phyloP scores from a whole-genome alignment of 2,888 invertebrate species.

The Empis livida region DNA sequence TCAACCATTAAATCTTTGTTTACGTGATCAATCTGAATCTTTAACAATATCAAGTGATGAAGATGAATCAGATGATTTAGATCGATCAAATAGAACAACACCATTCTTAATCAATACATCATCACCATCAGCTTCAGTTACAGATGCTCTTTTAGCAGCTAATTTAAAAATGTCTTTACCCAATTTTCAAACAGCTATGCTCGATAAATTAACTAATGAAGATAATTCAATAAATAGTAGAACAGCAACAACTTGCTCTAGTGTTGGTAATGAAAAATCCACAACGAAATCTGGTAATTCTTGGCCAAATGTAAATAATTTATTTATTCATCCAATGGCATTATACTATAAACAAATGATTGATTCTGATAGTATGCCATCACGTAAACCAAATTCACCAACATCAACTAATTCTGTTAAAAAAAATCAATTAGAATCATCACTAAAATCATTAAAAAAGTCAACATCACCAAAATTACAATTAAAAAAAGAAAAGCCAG shows the following conservation, averaged over 20 bases:
- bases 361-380: constrained; percentile 38
- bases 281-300: constrained; percentile 45
- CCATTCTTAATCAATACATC: constrained; percentile 29
- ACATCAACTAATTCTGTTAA: constrained; percentile 20
- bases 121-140: constrained; percentile 15
- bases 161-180: constrained; percentile 38
- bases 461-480: constrained; percentile 5
- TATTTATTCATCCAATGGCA: constrained; percentile 62
- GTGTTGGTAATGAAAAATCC: constrained; percentile 32
- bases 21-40: constrained; percentile 46
- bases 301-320: constrained; percentile 45
- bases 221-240: constrained; percentile 15
- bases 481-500: constrained; percentile 12
- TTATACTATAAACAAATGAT: constrained; percentile 66
- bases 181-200: constrained; percentile 31
- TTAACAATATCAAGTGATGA: constrained; percentile 30
- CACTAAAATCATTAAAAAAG: constrained; percentile 17
- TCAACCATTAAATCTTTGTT: constrained; percentile 72
- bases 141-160: constrained; percentile 19
- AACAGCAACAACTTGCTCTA: constrained; percentile 26
- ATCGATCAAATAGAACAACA: constrained; percentile 16
- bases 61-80: constrained; percentile 15
- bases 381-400: constrained; percentile 27
- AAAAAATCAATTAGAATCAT: constrained; percentile 25
- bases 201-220: constrained; percentile 35